Base-by-base conservation (phyloP, 2,888 invertebrate species). In the Standfussiana lucernea region DNA sequence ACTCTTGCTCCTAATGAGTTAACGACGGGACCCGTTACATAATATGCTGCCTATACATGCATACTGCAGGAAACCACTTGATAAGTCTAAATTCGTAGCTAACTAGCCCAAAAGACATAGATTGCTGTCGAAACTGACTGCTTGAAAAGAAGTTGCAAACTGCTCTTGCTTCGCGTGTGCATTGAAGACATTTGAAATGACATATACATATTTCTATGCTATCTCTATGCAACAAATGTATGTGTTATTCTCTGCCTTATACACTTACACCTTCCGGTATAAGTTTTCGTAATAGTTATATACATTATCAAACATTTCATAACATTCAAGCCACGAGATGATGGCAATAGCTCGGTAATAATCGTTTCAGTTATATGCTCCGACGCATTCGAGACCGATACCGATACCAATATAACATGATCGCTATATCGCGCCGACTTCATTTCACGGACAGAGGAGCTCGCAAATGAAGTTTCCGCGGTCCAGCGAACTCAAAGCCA, bases 371-470 rank as follows among this genome's bases (percentile, higher is more conserved):
- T 86, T 86, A 87, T 80, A 87, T 85, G 89, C 87, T 79, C 80
- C 79, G 77, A 79, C 78, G 84, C 85, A 84, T 80, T 79, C 87
- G 89, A 89, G 89, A 91, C 85, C 90, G 90, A 91, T 93, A 93
- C 79, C 89, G 89, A 90, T 90, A 91, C 85, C 90, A 90, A 91
- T 93, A 93, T 91, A 80, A 76, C 71, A 70, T 77, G 72, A 93
- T 92, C 91, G 89, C 90, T 93, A 93, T 94, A 94, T 93, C 92
- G 93, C 90, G 89, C 92, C 91, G 93, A 95, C 93, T 96, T 97
- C 96, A 97, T 97, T 97, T 97, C 97, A 97, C 97, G 97, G 97
- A 83, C 95, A 95, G 94, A 93, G 94, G 96, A 94, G 92, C 93
- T 90, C 95, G 94, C 96, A 97, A 96, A 97, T 97, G 97, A 97